A percentile compares a stretch with the other conserved stretches of the same genome.
Conservation (phyloP, 2,113 vertebrate genomes). For the Macquaria australasica region DNA sequence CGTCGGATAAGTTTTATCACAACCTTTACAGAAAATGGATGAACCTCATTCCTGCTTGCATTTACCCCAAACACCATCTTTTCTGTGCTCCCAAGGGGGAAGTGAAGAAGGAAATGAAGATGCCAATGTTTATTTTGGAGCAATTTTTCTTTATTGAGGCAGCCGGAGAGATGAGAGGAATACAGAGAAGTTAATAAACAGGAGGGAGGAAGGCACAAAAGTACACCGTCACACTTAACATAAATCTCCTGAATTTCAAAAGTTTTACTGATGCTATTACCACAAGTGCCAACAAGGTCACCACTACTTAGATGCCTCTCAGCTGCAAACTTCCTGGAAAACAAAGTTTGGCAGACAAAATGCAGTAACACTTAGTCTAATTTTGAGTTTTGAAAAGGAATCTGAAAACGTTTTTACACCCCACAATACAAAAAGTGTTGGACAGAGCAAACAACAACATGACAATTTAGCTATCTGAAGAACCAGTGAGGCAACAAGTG, state of each 20-base stretch:
- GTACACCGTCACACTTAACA: background rate
- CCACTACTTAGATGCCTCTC: background rate
- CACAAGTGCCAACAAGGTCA: background rate
- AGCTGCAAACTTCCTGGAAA: background rate
- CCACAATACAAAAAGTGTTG: no score
- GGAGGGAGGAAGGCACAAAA: background rate
- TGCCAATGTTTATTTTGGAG: slow-evolving; percentile 2
- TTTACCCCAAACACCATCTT: slow-evolving; percentile 1
- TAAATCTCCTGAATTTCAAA: background rate
- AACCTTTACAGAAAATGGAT: slow-evolving; percentile 13
- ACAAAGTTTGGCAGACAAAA: background rate
- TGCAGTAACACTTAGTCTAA: no score
- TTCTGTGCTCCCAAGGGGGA: background rate
- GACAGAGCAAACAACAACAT: no score
- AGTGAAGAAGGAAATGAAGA: background rate
- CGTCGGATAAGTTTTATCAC: background rate
- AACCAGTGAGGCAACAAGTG: no score
- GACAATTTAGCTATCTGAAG: no score
- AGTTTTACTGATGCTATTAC: background rate
- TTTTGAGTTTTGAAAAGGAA: no score
- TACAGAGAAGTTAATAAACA: background rate
- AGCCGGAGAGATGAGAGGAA: slow-evolving; percentile 8
- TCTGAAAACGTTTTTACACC: no score
- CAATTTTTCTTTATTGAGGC: slow-evolving; percentile 1
- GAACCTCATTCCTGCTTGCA: background rate